Conservation (phyloP, 2,113 vertebrate genomes). For the Nematolebias whitei region DNA sequence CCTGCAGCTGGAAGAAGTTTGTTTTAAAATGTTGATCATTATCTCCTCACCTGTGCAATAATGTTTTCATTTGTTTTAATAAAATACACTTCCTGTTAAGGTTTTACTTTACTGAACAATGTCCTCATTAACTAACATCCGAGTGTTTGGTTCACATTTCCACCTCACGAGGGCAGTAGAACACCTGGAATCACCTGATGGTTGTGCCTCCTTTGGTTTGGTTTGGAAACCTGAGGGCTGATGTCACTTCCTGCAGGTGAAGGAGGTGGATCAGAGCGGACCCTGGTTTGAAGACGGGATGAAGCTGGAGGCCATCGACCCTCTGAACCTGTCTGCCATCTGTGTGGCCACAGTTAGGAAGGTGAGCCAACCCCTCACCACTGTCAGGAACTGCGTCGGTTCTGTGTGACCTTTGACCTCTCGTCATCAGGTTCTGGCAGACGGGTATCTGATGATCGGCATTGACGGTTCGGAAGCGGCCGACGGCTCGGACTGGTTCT, state of each 20-base stretch:
- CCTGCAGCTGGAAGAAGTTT: not conserved
- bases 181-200: too few relatives aligned
- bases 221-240: too few relatives aligned
- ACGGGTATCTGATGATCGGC: slow-evolving; percentile 97
- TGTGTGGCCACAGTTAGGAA: slow-evolving; percentile 96
- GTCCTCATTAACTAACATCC: too few relatives aligned
- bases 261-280: slow-evolving; percentile 90
- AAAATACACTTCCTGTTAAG: not conserved
- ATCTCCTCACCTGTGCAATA: not conserved
- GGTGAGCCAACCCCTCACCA: slow-evolving; percentile 70
- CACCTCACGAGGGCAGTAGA: too few relatives aligned
- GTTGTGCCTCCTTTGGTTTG: too few relatives aligned
- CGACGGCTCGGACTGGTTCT: slow-evolving; percentile 98
- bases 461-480: slow-evolving; percentile 97
- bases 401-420: not conserved
- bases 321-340: slow-evolving; percentile 95
- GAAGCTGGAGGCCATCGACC: slow-evolving; percentile 97
- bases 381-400: not conserved
- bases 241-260: slow-evolving; percentile 78
- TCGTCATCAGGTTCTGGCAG: slow-evolving; percentile 87
- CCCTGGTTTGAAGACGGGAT: slow-evolving; percentile 95
- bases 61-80: too few relatives aligned
- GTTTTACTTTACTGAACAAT: not conserved
- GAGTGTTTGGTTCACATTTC: too few relatives aligned
- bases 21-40: not conserved